phyloP scores from a whole-genome alignment of 2,888 invertebrate genomes.

The Mythimna loreyi region DNA sequence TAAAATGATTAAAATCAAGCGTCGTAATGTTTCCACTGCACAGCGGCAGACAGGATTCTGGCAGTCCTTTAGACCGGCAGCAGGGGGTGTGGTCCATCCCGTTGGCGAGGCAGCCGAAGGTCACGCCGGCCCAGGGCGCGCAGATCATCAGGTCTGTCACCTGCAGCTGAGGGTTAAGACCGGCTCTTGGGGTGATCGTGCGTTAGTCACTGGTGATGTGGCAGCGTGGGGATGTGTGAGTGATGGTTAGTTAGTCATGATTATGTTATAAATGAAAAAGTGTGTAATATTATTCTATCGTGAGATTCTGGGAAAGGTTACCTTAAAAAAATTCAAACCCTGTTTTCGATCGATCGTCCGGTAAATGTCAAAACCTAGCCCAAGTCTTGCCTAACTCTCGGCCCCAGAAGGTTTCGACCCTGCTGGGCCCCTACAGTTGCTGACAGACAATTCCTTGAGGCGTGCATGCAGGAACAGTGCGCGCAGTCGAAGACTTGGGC shows the following conservation, averaged over 20 bases:
- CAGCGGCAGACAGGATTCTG: conserved; percentile 93
- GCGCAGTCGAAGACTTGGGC: too few relatives aligned
- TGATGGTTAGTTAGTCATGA: conserved; percentile 39
- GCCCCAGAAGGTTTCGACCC: too few relatives aligned
- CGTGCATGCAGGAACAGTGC: too few relatives aligned
- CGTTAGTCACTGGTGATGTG: conserved; percentile 84
- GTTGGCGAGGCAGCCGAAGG: conserved; percentile 95
- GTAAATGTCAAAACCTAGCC: too few relatives aligned
- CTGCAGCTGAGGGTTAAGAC: conserved; percentile 88
- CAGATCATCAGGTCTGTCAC: conserved; percentile 97
- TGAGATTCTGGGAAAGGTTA: too few relatives aligned
- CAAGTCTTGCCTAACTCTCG: too few relatives aligned
- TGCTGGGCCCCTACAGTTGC: too few relatives aligned
- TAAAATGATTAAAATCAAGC: conserved; percentile 95
- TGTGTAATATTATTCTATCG: background rate
- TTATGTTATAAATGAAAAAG: background rate
- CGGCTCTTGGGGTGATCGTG: conserved; percentile 77
- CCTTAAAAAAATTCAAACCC: too few relatives aligned
- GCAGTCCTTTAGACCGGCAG: conserved; percentile 94
- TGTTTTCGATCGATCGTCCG: too few relatives aligned
- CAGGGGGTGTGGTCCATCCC: conserved; percentile 96
- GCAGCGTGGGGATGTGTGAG: conserved; percentile 42
- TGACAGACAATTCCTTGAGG: too few relatives aligned
- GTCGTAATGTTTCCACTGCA: conserved; percentile 95
- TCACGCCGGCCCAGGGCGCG: conserved; percentile 96